Percentiles rank a stretch among this genome's conserved stretches.
phyloP scores from a whole-genome alignment of 2,888 invertebrate genomes.

The Drosophila macrospina region DNA sequence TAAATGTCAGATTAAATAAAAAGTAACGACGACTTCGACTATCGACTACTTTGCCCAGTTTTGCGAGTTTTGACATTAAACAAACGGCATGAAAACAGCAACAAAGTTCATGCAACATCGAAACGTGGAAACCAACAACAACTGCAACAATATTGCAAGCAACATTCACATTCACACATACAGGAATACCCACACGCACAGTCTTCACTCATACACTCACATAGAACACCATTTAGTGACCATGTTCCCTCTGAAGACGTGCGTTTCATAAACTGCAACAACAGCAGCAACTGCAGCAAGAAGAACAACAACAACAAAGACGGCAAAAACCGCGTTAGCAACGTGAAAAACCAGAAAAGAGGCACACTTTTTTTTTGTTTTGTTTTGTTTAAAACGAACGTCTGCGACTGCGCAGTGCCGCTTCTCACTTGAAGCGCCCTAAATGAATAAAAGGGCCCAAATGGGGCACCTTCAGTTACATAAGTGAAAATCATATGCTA shows the following conservation, averaged over 20 bases:
- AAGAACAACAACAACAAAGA: constrained; percentile 31
- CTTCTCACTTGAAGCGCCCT: constrained; percentile 38
- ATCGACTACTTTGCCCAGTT: constrained; percentile 47
- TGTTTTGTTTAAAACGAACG: constrained; percentile 51
- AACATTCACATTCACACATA: constrained; percentile 57
- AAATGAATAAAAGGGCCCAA: constrained; percentile 31
- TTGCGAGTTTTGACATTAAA: constrained; percentile 64
- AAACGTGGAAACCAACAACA: constrained; percentile 65
- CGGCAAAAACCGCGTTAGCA: constrained; percentile 58
- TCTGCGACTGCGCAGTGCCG: constrained; percentile 41
- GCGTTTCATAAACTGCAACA: constrained; percentile 68
- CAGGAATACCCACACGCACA: constrained; percentile 16
- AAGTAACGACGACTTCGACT: not conserved
- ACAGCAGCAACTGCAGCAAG: constrained; percentile 45
- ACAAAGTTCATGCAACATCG: constrained; percentile 68
- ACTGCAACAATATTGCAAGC: constrained; percentile 60
- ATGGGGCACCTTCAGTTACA: constrained; percentile 27
- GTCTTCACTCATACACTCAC: constrained; percentile 21
- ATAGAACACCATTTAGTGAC: constrained; percentile 64
- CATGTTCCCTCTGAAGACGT: constrained; percentile 72
- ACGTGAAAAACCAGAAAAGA: constrained; percentile 80
- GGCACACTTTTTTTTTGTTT: constrained; percentile 66
- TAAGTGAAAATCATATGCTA: not conserved
- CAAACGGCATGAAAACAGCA: constrained; percentile 45
- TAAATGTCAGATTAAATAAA: constrained; percentile 64